Conservation (phyloP, 2,113 vertebrate species). For the Thalassarche chlororhynchos region DNA sequence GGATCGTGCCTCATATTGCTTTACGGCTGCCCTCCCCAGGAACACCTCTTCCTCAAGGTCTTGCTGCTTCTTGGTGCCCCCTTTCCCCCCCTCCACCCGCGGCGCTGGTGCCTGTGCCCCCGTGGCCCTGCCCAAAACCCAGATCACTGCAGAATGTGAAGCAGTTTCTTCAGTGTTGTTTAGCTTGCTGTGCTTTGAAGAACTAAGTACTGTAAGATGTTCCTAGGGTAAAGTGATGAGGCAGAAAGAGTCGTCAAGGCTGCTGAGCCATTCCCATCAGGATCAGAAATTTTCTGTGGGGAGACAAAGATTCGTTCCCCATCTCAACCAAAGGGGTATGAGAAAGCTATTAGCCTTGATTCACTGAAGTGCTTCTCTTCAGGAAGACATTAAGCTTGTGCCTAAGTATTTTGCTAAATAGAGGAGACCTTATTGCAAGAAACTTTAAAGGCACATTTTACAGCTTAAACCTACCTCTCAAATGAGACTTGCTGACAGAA, state of each 20-base stretch:
- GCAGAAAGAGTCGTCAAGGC: neutral
- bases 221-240: neutral
- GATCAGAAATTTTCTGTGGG: neutral
- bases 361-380: neutral
- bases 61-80: neutral
- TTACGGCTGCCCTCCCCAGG: neutral
- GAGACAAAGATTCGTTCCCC: neutral
- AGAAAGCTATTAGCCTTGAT: neutral
- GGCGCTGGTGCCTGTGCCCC: neutral
- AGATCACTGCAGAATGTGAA: accelerated
- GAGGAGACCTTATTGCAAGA: neutral
- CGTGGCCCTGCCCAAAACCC: neutral
- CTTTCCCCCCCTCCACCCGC: neutral
- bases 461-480: neutral
- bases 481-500: constrained; percentile 9
- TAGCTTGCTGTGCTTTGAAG: neutral
- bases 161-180: accelerated
- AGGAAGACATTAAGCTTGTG: neutral
- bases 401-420: constrained; percentile 2
- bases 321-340: neutral
- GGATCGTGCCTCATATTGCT: neutral
- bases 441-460: constrained; percentile 20
- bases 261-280: neutral
- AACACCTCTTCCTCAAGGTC: neutral
- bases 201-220: neutral